Evolutionary conservation across 2,797 vertebrate species (phyloP).

Genomic region (Pseudochromis fuscus): DNA sequence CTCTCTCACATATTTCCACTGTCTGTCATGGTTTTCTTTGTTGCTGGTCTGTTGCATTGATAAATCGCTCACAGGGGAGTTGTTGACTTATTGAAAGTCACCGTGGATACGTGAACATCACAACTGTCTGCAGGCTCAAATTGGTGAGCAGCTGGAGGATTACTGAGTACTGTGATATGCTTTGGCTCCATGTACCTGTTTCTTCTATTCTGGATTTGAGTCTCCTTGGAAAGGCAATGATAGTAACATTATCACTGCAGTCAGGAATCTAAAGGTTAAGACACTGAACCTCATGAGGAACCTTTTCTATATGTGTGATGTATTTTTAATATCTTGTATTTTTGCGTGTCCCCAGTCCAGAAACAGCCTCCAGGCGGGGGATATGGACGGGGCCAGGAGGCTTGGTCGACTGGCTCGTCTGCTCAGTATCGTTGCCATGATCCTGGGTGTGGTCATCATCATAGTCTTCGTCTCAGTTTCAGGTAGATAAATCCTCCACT

Average conservation of each 20-base stretch:
- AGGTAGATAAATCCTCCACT: conserved; percentile 79
- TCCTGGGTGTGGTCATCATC: conserved; percentile 91
- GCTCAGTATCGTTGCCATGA: conserved; percentile 92
- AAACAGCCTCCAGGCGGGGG: conserved; percentile 94
- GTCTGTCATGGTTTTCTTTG: neutral
- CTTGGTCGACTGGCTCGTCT: conserved; percentile 94
- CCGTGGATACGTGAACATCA: neutral
- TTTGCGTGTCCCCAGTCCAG: conserved; percentile 88
- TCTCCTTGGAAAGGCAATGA: neutral
- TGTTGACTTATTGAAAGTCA: neutral
- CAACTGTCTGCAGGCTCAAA: neutral
- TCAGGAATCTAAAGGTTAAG: neutral
- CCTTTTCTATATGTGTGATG: neutral
- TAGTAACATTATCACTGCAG: neutral
- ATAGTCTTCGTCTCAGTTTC: conserved; percentile 85
- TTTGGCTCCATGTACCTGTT: neutral
- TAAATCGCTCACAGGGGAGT: neutral
- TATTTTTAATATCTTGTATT: conserved; percentile 1
- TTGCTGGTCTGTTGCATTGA: neutral
- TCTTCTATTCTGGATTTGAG: neutral
- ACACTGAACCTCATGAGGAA: neutral
- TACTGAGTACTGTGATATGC: neutral
- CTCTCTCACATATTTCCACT: neutral
- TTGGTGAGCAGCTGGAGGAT: neutral
- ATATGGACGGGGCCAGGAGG: conserved; percentile 92